These are phyloP conservation scores for Acyrthosiphon pisum DNA, from an alignment of 1,140 invertebrate genomes.

Conservation along the genomic window DNA sequence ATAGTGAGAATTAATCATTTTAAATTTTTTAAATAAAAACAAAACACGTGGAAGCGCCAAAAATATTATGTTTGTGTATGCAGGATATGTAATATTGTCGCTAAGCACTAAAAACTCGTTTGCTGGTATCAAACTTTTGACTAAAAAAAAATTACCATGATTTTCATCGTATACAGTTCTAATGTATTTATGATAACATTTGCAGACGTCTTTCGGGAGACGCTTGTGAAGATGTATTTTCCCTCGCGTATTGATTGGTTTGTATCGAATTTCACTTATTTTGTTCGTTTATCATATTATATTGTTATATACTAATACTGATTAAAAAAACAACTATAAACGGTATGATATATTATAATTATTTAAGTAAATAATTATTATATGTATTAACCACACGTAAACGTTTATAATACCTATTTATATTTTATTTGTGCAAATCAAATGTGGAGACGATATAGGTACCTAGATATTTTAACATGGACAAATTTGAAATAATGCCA, in stretches of 20 bases:
- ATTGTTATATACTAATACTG: neutral
- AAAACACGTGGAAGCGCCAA: neutral
- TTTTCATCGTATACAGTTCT: neutral
- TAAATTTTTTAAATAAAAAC: neutral
- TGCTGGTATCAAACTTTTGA: neutral
- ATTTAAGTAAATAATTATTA: too few species aligned
- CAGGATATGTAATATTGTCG: neutral
- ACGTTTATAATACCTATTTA: too few species aligned
- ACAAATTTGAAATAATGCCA: too few species aligned
- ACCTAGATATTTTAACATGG: too few species aligned
- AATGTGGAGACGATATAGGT: too few species aligned
- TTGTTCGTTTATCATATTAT: neutral
- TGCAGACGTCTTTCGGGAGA: neutral
- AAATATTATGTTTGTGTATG: neutral
- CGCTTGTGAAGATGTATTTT: neutral
- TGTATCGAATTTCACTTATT: neutral
- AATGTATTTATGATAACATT: neutral
- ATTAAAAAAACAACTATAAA: too few species aligned
- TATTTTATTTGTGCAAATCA: too few species aligned
- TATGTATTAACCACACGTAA: too few species aligned
- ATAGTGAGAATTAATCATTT: neutral
- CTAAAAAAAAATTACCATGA: neutral
- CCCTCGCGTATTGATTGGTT: neutral
- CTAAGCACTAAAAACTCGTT: neutral
- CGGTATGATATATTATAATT: too few species aligned